Base-by-base conservation (phyloP, 2,888 invertebrate genomes). In the Cryptocheilus praepositus region DNA sequence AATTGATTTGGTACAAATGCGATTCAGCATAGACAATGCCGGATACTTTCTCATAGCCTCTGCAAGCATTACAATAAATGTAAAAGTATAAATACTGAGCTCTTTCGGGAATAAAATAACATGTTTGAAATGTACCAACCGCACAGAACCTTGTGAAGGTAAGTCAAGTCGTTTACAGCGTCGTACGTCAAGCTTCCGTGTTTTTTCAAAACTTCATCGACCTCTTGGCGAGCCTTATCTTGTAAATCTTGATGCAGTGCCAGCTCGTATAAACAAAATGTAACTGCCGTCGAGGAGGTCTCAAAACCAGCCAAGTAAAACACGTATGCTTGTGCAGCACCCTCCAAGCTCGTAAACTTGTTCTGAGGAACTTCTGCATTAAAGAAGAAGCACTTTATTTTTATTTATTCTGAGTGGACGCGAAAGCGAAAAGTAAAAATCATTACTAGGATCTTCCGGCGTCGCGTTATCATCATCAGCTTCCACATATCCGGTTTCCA, bases 261-360 rank as follows among this genome's bases (percentile, higher is more conserved):
- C 74, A 91, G 85, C 78, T 90, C 89, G 64, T 89, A 90, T 3
- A 90, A 72, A 1, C 89, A 89, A 64, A 89, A 90, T 66, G 89
- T 89, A 18, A 88, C 88, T 1, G 90, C 89, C 0, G 90, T 88
- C 0, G 91, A 89, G 0, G 90, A 90, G 0, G 91, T 90, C 76
- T 91, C 91, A 70, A 90, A 91, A 11, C 91, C 91, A 45, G 90
- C 91, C 56, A 89, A 65, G 70, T 89, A 89, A 74, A 90, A 90
- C 4, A 89, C 85, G 62, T 85, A 90, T 2, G 89, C 89, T 74
- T 90, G 90, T 0, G 90, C 90, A 0, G 89, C 89, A 8, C 86
- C 88, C 71, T 90, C 89, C 56, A 85, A 73, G 58, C 85, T 77
- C 5, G 45, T 64, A 2, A 59, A 11, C 44, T 46, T 65, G 13